Evolutionary conservation across 2,113 vertebrate genomes (phyloP).

Genomic region (Tympanuchus pallidicinctus): DNA sequence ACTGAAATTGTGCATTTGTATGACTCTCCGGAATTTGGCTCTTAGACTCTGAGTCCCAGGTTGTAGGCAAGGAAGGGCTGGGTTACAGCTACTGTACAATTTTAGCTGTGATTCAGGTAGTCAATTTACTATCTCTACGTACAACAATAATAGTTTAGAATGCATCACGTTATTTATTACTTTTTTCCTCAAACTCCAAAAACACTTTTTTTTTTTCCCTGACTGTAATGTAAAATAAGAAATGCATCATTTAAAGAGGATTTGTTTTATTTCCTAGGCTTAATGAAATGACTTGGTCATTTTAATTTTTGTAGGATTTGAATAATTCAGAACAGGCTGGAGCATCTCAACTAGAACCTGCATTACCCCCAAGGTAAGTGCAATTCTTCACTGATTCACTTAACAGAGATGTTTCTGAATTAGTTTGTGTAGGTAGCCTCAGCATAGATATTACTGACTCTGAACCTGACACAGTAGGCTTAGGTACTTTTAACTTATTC

Average conservation of each 20-base stretch:
- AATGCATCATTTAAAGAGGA: neutral
- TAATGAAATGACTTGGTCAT: constrained; percentile 19
- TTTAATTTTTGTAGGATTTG: constrained; percentile 75
- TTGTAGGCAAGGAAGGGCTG: neutral
- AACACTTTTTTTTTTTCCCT: neutral
- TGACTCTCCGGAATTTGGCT: neutral
- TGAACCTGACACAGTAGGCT: neutral
- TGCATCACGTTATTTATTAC: neutral
- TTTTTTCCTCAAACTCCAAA: neutral
- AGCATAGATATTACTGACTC: neutral
- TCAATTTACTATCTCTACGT: neutral
- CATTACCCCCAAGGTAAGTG: constrained; percentile 85
- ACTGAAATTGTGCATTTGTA: neutral
- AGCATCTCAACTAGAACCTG: constrained; percentile 59
- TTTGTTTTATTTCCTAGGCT: neutral
- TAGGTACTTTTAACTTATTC: neutral
- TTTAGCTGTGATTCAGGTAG: neutral
- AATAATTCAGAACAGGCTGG: constrained; percentile 52
- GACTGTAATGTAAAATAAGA: neutral
- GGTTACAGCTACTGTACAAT: neutral
- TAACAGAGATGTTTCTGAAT: neutral
- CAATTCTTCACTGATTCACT: neutral
- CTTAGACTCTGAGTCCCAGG: neutral
- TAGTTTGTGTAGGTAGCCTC: neutral
- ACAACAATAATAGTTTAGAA: neutral